Conservation (phyloP, 2,888 invertebrate species). For the Alloscopus bannaensis region DNA sequence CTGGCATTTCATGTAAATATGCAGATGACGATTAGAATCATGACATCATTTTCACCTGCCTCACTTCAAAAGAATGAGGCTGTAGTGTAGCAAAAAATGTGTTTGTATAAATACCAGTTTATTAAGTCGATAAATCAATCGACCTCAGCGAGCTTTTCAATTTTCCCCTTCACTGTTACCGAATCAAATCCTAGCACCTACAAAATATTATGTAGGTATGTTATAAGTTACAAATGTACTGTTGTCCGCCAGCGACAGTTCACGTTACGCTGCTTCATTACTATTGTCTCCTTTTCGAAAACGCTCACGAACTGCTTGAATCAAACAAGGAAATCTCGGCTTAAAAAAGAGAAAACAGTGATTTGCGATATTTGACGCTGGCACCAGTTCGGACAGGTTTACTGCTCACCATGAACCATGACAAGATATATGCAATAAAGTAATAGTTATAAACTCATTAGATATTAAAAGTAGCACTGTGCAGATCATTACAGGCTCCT, state of each 20-base stretch:
- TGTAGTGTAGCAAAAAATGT: too few relatives aligned
- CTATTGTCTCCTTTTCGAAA: neutral
- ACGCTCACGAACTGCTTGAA: too few relatives aligned
- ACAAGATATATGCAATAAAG: constrained; percentile 22
- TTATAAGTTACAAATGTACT: neutral
- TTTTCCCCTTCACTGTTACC: too few relatives aligned
- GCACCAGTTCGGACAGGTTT: constrained; percentile 24
- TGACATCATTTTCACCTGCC: too few relatives aligned
- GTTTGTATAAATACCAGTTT: too few relatives aligned
- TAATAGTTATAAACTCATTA: constrained; percentile 25
- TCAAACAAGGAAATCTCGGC: neutral
- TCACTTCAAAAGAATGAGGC: neutral
- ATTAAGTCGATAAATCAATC: constrained; percentile 15
- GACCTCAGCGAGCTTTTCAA: too few relatives aligned
- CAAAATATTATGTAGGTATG: constrained; percentile 1
- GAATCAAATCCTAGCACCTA: too few relatives aligned
- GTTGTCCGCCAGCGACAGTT: constrained; percentile 21
- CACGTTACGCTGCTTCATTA: neutral
- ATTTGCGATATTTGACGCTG: neutral
- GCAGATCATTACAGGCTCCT: constrained; percentile 25
- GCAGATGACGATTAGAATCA: too few relatives aligned
- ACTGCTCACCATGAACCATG: too few relatives aligned
- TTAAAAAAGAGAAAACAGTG: neutral
- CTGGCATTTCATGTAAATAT: too few relatives aligned
- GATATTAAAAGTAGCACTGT: constrained; percentile 36